A percentile compares a stretch with the other conserved stretches of the same genome.
phyloP scores from a whole-genome alignment of 2,888 invertebrate genomes.

The Calliopum simillimum region DNA sequence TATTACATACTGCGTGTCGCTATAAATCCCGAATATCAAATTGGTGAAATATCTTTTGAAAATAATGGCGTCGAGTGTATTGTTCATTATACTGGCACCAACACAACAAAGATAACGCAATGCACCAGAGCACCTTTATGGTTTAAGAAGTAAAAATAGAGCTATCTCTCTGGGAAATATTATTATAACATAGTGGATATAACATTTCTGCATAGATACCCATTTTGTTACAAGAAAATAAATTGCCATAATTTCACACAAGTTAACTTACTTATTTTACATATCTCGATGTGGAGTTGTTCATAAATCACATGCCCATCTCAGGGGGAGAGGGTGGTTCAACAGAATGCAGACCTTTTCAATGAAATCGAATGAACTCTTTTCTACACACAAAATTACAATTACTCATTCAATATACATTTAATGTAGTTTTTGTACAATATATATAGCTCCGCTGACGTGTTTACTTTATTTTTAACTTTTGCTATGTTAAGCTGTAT shows the following conservation, averaged over 20 bases:
- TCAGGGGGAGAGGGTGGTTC: too few relatives aligned
- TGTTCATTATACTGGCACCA: constrained; percentile 54
- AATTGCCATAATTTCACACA: too few relatives aligned
- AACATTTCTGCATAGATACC: too few relatives aligned
- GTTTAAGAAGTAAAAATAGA: constrained; percentile 38
- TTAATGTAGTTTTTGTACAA: neutral
- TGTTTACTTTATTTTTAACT: constrained; percentile 22
- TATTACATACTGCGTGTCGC: constrained; percentile 57
- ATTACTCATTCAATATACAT: too few relatives aligned
- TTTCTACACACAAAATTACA: neutral
- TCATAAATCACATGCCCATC: too few relatives aligned
- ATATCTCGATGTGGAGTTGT: too few relatives aligned
- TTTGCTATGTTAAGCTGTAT: constrained; percentile 15
- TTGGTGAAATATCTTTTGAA: constrained; percentile 58
- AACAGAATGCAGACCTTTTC: too few relatives aligned
- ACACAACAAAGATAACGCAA: constrained; percentile 52
- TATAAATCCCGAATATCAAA: constrained; percentile 58
- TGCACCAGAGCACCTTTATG: constrained; percentile 50
- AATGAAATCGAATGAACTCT: neutral
- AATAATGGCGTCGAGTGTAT: constrained; percentile 60
- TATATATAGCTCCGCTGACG: neutral
- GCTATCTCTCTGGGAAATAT: too few relatives aligned
- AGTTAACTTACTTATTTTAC: too few relatives aligned
- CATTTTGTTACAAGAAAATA: too few relatives aligned
- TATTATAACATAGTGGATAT: too few relatives aligned